Conservation (phyloP, 2,888 invertebrate species). For the Platycnemis pennipes region DNA sequence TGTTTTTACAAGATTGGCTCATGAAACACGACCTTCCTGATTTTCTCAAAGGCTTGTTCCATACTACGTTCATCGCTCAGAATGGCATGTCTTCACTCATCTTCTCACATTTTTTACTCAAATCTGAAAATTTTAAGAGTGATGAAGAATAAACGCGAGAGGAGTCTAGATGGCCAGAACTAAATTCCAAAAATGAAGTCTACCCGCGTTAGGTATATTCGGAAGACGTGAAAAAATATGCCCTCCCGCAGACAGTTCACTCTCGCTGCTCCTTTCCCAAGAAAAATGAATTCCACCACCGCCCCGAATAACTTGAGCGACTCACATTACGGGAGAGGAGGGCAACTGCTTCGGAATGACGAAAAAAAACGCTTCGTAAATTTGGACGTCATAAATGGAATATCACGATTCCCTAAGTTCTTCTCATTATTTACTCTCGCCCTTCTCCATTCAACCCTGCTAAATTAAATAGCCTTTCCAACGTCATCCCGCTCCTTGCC, state of each 20-base stretch:
- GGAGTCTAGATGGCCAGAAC: not conserved
- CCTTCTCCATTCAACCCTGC: not conserved
- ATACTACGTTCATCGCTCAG: not conserved
- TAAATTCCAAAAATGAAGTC: not conserved
- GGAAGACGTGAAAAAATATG: not conserved
- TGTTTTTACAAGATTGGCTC: not conserved
- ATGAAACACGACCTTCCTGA: not conserved
- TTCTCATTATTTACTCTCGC: not conserved
- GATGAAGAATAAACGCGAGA: not conserved
- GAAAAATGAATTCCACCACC: not conserved
- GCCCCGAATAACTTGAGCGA: not conserved
- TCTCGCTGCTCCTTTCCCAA: not conserved
- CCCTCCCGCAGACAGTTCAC: not conserved
- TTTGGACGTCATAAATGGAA: conserved; percentile 16
- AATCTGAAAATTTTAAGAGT: not conserved
- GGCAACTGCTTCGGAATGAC: not conserved
- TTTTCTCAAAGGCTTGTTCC: not conserved
- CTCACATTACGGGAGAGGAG: not conserved
- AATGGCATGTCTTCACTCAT: not conserved
- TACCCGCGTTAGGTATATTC: not conserved
- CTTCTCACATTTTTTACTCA: not conserved
- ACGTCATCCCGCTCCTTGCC: not conserved
- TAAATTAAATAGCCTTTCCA: not conserved
- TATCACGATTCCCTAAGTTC: conserved; percentile 3
- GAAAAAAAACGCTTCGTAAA: not conserved